Evolutionary conservation across 2,797 vertebrate genomes (phyloP), one percentile per base, ranked within the genome.

Genomic region (Rousettus madagascariensis): DNA sequence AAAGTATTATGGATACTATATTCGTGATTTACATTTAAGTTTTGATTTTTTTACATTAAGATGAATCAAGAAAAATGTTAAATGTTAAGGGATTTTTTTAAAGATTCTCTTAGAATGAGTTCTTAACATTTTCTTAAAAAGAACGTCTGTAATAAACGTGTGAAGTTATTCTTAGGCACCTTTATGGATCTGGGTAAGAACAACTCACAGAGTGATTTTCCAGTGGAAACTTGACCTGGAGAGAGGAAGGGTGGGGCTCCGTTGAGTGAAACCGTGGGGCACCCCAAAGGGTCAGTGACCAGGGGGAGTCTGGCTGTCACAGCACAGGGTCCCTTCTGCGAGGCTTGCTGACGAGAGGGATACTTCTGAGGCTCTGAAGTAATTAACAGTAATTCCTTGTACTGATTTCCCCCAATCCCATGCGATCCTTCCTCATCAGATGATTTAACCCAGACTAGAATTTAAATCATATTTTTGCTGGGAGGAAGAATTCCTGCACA

Each of bases 51-150:
- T 74, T 26, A 8, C 5, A 15, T 49, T 49, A 82, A 95, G 68
- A 96, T 83, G 79, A 87, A 92, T 86, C 28, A 43, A 82, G 43
- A 89, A 53, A 69, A 91, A 90, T 91, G n/a, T 80, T 91, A 86
- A 72, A 82, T 72, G 78, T 63, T 77, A 59, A 78, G 74, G 72
- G 55, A 53, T 59, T 59, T 53, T 53, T 93, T 94, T 82, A 53
- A 49, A 74, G 38, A 49, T 74, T 86, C 86, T 90, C 38, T 55
- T 96, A 84, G 89, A 90, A 91, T 93, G 71, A 78, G 12, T 66
- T 95, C 94, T 96, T 83, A 90, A 95, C 86, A 93, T 94, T 94
- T 97, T 91, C 93, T 96, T 91, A 55, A 83, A 96, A 96, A 96
- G 85, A 92, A 96, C 93, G 59, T 89, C 69, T 96, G 83, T 90